Evolutionary conservation across 2,888 invertebrate genomes (phyloP).

Genomic region (Eudasyphora cyanicolor): DNA sequence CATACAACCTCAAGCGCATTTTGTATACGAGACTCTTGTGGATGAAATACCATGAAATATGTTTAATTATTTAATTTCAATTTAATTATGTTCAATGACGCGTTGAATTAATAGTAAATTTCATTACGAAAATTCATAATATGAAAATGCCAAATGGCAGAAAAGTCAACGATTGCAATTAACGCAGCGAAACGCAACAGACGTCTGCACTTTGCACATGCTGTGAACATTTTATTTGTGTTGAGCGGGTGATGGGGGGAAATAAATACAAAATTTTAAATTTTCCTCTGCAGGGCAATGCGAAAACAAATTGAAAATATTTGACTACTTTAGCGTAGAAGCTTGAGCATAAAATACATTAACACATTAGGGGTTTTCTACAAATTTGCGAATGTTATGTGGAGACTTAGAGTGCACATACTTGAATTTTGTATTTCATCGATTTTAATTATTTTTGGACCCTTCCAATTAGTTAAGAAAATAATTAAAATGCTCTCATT

Average conservation of each 20-base stretch:
- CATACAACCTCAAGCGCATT: neutral
- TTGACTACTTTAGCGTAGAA: neutral
- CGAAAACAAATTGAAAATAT: neutral
- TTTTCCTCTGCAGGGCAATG: neutral
- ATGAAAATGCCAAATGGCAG: conserved; percentile 62
- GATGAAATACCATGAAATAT: conserved; percentile 60
- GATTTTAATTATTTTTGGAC: too few species aligned
- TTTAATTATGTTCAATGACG: conserved; percentile 77
- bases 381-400: too few species aligned
- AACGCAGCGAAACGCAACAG: conserved; percentile 58
- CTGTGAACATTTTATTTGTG: neutral
- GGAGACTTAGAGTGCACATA: too few species aligned
- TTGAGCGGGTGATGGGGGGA: neutral
- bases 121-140: conserved; percentile 73
- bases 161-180: conserved; percentile 50
- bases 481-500: too few species aligned
- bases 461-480: too few species aligned
- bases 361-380: too few species aligned
- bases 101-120: conserved; percentile 80
- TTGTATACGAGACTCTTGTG: conserved; percentile 32
- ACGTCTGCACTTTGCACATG: neutral
- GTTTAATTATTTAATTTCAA: conserved; percentile 65
- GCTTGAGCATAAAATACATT: too few species aligned
- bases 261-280: too few species aligned
- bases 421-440: too few species aligned